These are phyloP conservation scores for Aethes cnicana DNA, from an alignment of 2,888 invertebrate species.

Conservation along the genomic window DNA sequence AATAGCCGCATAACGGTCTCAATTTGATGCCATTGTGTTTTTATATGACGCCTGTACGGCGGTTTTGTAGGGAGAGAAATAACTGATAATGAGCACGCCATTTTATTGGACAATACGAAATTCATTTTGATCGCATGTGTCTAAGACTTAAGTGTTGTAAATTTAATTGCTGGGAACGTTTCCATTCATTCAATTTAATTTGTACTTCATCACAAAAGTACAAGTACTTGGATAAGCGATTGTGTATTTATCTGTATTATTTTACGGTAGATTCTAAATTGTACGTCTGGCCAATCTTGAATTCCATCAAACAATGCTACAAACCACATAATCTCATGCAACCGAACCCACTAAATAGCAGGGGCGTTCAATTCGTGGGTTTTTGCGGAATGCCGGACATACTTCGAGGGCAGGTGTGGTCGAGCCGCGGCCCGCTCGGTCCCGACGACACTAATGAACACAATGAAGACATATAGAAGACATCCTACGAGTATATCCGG, in stretches of 20 bases:
- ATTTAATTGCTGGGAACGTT: constrained; percentile 16
- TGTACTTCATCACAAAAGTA: no score
- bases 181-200: no score
- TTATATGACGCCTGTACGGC: constrained; percentile 50
- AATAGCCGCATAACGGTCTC: constrained; percentile 71
- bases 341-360: constrained; percentile 16
- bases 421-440: constrained; percentile 46
- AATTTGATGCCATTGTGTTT: constrained; percentile 68
- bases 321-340: background rate
- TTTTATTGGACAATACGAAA: constrained; percentile 25
- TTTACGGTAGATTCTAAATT: no score
- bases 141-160: constrained; percentile 6
- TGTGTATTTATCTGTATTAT: no score
- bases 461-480: constrained; percentile 76
- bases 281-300: background rate
- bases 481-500: constrained; percentile 75
- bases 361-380: constrained; percentile 57
- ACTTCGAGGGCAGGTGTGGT: constrained; percentile 71
- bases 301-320: background rate
- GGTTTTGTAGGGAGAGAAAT: constrained; percentile 55
- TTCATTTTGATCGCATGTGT: constrained; percentile 10
- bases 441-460: constrained; percentile 78
- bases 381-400: constrained; percentile 70
- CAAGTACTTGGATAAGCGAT: no score
- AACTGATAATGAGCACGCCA: constrained; percentile 43